Base-by-base conservation (phyloP, 2,888 invertebrate genomes). In the Ypsolopha scabrella region DNA sequence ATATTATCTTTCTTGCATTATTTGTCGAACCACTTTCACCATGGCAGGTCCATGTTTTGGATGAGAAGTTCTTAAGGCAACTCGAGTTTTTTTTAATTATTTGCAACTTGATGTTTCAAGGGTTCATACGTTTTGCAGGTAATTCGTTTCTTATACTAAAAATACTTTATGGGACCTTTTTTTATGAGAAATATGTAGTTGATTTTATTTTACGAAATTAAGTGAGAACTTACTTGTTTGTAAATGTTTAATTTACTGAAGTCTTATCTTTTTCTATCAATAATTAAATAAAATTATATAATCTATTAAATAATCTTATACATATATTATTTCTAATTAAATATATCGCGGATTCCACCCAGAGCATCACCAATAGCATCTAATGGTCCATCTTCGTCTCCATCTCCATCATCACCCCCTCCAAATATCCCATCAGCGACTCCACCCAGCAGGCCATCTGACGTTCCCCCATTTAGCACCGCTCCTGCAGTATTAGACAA, bases 301-400 rank as follows among this genome's bases (percentile, higher is more conserved):
- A n/a, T 44, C 13, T 13, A 6, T 43, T 8, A 43, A 8, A 43
- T 43, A 43, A n/a, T 43, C 43, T 8, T 11, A 43, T 3, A 7
- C 10, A 2, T 38, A 24, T 38, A 38, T 2, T 6, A 8, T 38
- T 38, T 38, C n/a, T 38, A n/a, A 38, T 38, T 38, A 38, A 8
- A 38, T 10, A 38, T 38, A 8, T 38, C 37, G 6, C n/a, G 24
- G 24, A 24, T n/a, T 6, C 47, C 47, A 50, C 70, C 78, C 37
- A 87, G 61, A 1, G 76, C 86, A 56, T 85, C 80, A 10, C 83
- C 85, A 9, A 85, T 72, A 9, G 60, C 81, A 39, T 66, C 80
- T 14, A 83, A 63, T 3, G 83, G 82, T 38, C 83, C 80, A 41
- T 61, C 75, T 34, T 68, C 67, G 53, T 70, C 69, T 38, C 83